A percentile compares a stretch with the other conserved stretches of the same genome.
Conservation (phyloP, 2,888 invertebrate genomes). For the Lissonota sp. region DNA sequence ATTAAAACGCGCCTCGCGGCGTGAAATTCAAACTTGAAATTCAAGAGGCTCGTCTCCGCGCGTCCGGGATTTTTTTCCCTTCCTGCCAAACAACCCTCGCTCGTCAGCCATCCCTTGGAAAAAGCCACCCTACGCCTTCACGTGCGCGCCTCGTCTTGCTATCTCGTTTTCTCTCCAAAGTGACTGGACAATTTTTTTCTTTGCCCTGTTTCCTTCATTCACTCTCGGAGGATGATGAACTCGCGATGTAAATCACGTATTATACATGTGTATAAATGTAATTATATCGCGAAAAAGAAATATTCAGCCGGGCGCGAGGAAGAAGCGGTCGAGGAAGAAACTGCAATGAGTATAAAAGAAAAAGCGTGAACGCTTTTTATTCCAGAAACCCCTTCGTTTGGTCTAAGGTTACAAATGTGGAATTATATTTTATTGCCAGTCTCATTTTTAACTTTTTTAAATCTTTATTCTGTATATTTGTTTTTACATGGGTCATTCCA, state of each 20-base stretch:
- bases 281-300: constrained; percentile 44
- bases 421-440: too few relatives aligned
- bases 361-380: too few relatives aligned
- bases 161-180: constrained; percentile 34
- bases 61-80: constrained; percentile 30
- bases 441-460: too few relatives aligned
- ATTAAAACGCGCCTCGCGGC: constrained; percentile 68
- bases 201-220: neutral
- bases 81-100: constrained; percentile 14
- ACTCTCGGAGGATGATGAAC: too few relatives aligned
- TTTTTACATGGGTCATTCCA: too few relatives aligned
- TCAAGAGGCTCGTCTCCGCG: constrained; percentile 54
- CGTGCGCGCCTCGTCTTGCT: constrained; percentile 1
- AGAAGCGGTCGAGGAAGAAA: neutral
- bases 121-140: constrained; percentile 1
- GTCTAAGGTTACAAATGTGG: too few relatives aligned
- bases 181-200: constrained; percentile 48
- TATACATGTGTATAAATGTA: constrained; percentile 40
- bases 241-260: too few relatives aligned
- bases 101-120: constrained; percentile 22
- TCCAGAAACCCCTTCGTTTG: too few relatives aligned
- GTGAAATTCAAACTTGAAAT: constrained; percentile 66
- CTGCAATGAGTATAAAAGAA: neutral
- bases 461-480: too few relatives aligned
- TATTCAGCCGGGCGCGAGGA: constrained; percentile 32